A percentile compares a stretch with the other conserved stretches of the same genome.
These are phyloP conservation scores for Parazoanthus darwini DNA, from an alignment of 92 coral and sea anemone genomes.

Conservation along the genomic window DNA sequence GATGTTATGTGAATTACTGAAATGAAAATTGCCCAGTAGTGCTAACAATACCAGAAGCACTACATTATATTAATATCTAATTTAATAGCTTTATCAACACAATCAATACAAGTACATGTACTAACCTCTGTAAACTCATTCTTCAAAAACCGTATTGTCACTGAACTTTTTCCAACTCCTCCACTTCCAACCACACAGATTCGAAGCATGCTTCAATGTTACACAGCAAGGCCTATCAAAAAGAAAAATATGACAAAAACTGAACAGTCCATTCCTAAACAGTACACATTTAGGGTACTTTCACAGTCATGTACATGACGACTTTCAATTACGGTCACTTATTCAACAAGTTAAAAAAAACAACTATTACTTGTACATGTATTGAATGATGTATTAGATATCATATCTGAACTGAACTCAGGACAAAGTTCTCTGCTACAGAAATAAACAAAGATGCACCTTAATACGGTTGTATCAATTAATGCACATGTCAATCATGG, in stretches of 20 bases:
- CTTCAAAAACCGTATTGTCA: conserved; percentile 92
- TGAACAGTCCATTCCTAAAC: neutral
- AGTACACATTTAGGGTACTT: too few relatives aligned
- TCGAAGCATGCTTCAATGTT: conserved; percentile 67
- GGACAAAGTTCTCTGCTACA: neutral
- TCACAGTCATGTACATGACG: too few relatives aligned
- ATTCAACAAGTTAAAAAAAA: too few relatives aligned
- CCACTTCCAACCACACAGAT: conserved; percentile 99
- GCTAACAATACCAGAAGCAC: neutral
- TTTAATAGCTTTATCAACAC: neutral
- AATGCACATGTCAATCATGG: too few relatives aligned
- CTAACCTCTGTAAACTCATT: conserved; percentile 98
- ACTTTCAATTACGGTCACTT: too few relatives aligned
- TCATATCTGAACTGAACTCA: neutral
- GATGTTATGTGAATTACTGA: too few relatives aligned
- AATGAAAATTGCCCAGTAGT: too few relatives aligned
- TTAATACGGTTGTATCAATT: too few relatives aligned
- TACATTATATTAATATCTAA: neutral
- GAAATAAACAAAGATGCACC: neutral
- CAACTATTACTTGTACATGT: neutral
- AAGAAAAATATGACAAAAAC: neutral
- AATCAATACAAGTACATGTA: too few relatives aligned
- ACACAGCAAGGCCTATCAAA: conserved; percentile 11
- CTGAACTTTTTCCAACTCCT: conserved; percentile 97
- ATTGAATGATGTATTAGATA: neutral